A percentile compares a stretch with the other conserved stretches of the same genome.
Conservation (phyloP, 2,113 vertebrate species). For the Heteronetta atricapilla region DNA sequence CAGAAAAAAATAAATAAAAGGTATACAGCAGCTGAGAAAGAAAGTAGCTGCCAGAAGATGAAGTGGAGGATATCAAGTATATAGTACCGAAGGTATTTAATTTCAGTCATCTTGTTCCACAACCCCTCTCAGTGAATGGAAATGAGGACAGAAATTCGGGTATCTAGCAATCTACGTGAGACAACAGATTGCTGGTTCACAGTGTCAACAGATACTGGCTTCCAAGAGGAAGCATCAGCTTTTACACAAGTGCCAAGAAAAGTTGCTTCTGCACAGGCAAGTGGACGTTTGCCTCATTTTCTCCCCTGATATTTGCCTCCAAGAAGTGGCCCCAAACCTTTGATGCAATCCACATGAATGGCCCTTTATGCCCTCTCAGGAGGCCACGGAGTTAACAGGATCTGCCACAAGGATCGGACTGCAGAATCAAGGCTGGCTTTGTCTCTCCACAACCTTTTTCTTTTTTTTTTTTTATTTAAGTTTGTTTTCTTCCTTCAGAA, state of each 20-base stretch:
- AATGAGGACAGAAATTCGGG: neutral
- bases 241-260: neutral
- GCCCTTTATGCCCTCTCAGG: slow-evolving; percentile 50
- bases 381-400: slow-evolving; percentile 37
- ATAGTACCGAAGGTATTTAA: neutral
- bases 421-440: slow-evolving; percentile 57
- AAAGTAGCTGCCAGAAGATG: neutral
- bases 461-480: neutral
- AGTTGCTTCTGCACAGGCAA: neutral
- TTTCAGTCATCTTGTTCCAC: neutral
- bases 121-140: neutral
- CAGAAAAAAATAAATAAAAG: neutral
- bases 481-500: slow-evolving; percentile 22
- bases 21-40: neutral
- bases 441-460: neutral
- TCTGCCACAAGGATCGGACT: slow-evolving; percentile 1
- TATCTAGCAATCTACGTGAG: neutral
- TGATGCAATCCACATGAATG: slow-evolving; percentile 4
- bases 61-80: neutral
- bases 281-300: neutral
- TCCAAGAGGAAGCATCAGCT: neutral
- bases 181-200: neutral
- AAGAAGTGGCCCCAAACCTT: slow-evolving; percentile 1
- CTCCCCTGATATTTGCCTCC: neutral
- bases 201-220: neutral